Evolutionary conservation across 2,113 vertebrate genomes (phyloP).

Genomic region (Peromyscus californicus): DNA sequence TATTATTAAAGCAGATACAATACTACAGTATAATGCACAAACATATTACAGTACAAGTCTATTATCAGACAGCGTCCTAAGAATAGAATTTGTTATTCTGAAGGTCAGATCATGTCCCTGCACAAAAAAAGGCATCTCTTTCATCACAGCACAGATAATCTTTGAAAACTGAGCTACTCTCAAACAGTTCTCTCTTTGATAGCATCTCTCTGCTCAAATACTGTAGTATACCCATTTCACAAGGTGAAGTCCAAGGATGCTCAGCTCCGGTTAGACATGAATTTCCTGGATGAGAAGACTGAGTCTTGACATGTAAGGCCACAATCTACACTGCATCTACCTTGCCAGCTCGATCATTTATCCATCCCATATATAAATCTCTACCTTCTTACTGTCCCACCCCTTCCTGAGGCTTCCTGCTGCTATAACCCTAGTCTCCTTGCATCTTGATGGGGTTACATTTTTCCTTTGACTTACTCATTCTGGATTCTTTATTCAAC

Average conservation of each 20-base stretch:
- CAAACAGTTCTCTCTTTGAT: neutral
- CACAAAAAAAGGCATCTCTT: conserved; percentile 28
- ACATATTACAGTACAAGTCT: conserved; percentile 31
- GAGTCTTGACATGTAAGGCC: neutral
- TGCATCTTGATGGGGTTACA: neutral
- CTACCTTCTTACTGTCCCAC: neutral
- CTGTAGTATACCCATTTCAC: neutral
- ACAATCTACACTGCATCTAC: neutral
- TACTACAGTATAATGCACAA: neutral
- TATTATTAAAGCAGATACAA: conserved; percentile 54
- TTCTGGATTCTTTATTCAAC: neutral
- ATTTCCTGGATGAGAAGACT: conserved; percentile 12
- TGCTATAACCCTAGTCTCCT: neutral
- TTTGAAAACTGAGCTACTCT: neutral
- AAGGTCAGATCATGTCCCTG: conserved; percentile 52
- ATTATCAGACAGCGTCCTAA: conserved; percentile 47
- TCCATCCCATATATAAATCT: neutral
- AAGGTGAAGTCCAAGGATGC: neutral
- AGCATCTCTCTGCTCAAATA: neutral
- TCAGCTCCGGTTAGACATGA: neutral
- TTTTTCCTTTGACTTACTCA: neutral
- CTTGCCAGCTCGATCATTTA: neutral
- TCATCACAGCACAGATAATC: neutral
- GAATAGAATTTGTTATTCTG: conserved; percentile 65
- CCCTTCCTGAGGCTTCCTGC: neutral